These are phyloP conservation scores for Lepus timidus DNA, from an alignment of 2,113 vertebrate species.

Conservation along the genomic window DNA sequence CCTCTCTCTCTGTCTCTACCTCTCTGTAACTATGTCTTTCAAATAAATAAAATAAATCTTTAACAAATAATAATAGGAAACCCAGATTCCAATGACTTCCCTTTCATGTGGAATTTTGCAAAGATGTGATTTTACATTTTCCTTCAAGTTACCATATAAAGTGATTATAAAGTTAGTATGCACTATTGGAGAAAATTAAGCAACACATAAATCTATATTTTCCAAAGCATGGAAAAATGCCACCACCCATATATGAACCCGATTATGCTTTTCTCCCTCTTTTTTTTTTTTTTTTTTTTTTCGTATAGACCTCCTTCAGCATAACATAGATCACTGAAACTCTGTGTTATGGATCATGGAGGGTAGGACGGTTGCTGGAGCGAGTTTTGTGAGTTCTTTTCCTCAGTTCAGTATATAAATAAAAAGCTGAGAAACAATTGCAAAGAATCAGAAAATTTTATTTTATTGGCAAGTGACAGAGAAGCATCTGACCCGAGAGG, in stretches of 20 bases:
- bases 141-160: not conserved
- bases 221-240: not conserved
- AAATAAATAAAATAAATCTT: no score
- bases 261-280: not conserved
- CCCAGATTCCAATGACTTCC: not conserved
- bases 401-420: no score
- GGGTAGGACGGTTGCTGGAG: no score
- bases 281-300: not conserved
- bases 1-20: no score
- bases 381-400: no score
- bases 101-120: not conserved
- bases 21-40: no score
- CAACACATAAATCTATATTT: not conserved
- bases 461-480: no score
- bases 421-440: no score
- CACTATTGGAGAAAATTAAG: not conserved
- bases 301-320: not conserved
- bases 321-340: slow-evolving; percentile 7
- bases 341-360: not conserved
- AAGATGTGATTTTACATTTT: slow-evolving; percentile 17
- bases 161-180: slow-evolving; percentile 20
- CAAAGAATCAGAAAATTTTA: no score
- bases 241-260: not conserved
- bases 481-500: no score
- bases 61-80: no score